A percentile compares a stretch with the other conserved stretches of the same genome.
phyloP scores from a whole-genome alignment of 2,888 invertebrate species.

The Sarcophaga carnaria region DNA sequence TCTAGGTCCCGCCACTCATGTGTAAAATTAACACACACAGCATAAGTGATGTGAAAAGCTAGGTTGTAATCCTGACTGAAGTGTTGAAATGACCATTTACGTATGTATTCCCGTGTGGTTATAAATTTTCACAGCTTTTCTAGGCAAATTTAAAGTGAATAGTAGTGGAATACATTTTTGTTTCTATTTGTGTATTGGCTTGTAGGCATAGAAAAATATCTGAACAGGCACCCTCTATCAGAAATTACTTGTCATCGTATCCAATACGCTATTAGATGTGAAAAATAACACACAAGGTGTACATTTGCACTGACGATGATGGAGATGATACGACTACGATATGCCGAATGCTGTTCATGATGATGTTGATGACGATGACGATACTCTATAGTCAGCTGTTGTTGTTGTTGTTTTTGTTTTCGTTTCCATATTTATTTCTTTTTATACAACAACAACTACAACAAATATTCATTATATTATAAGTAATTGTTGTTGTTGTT shows the following conservation, averaged over 20 bases:
- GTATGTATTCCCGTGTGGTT: too few species aligned
- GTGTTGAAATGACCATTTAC: too few species aligned
- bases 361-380: constrained; percentile 42
- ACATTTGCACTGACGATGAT: constrained; percentile 45
- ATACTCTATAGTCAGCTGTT: constrained; percentile 40
- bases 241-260: not conserved
- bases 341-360: constrained; percentile 37
- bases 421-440: constrained; percentile 26
- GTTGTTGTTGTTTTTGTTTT: constrained; percentile 51
- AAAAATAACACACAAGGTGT: constrained; percentile 63
- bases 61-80: too few species aligned
- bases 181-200: too few species aligned
- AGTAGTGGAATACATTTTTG: too few species aligned
- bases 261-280: constrained; percentile 52
- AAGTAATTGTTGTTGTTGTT: constrained; percentile 32
- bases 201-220: too few species aligned
- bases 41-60: too few species aligned
- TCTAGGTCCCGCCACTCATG: too few species aligned
- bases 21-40: too few species aligned
- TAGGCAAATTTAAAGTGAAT: too few species aligned
- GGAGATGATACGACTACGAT: constrained; percentile 48
- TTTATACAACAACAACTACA: constrained; percentile 33
- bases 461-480: constrained; percentile 26
- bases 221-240: not conserved
- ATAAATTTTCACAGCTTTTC: too few species aligned